Evolutionary conservation across 2,113 vertebrate genomes (phyloP).

Genomic region (Leptobrachium ailaonicum): DNA sequence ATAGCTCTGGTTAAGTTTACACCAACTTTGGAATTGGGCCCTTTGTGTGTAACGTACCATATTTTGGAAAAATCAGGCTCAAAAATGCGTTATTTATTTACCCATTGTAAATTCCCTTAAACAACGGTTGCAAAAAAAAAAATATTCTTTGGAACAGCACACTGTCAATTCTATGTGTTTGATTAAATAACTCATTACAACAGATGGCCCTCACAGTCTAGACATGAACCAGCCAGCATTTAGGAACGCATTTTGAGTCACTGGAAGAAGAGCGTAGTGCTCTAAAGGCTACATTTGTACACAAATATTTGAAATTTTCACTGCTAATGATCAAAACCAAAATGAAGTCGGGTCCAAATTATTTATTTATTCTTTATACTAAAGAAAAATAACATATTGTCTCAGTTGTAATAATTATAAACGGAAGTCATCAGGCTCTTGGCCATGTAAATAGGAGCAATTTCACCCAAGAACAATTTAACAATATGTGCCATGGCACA

Average conservation of each 20-base stretch:
- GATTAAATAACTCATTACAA: conserved; percentile 47
- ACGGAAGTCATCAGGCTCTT: not conserved
- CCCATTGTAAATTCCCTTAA: too few species aligned
- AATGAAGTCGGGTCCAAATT: conserved; percentile 22
- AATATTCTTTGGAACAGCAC: conserved; percentile 24
- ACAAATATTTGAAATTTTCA: conserved; percentile 36
- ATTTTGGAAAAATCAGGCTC: not conserved
- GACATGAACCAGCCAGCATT: conserved; percentile 38
- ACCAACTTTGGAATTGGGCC: not conserved
- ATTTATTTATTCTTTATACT: not conserved
- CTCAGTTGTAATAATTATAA: conserved; percentile 4
- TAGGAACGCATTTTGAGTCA: conserved; percentile 27
- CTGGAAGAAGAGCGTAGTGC: conserved; percentile 27
- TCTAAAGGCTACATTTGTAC: conserved; percentile 23
- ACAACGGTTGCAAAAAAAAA: not conserved
- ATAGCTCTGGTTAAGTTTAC: too few species aligned
- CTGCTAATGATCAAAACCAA: conserved; percentile 30
- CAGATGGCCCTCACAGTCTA: conserved; percentile 36
- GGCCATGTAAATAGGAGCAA: not conserved
- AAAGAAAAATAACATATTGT: not conserved
- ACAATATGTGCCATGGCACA: not conserved
- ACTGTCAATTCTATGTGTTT: conserved; percentile 42
- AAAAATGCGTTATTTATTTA: too few species aligned
- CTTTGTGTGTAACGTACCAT: too few species aligned
- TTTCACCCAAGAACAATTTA: not conserved